Evolutionary conservation across 2,888 invertebrate genomes (phyloP).

Genomic region (Limenitis camilla): DNA sequence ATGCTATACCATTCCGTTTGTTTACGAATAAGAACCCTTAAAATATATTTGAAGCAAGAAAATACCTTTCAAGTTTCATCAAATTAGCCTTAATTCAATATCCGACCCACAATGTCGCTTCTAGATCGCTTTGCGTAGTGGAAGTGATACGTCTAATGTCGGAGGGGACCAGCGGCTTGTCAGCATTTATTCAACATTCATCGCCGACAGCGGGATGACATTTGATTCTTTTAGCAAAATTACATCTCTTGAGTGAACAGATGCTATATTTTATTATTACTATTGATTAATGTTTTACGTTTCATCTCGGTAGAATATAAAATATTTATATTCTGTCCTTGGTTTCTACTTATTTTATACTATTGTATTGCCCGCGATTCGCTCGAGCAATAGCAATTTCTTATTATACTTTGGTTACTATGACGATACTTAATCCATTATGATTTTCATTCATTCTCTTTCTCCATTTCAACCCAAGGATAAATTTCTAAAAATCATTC

Average conservation of each 20-base stretch:
- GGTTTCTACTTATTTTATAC: no score
- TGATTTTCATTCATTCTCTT: no score
- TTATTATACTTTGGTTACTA: no score
- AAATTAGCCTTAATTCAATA: constrained; percentile 19
- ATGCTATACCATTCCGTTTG: no score
- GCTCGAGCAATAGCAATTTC: no score
- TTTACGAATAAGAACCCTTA: not conserved
- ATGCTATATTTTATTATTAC: no score
- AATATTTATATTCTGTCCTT: no score
- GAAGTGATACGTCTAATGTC: constrained; percentile 42
- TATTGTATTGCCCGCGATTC: no score
- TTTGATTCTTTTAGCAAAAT: constrained; percentile 51
- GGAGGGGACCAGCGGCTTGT: constrained; percentile 35
- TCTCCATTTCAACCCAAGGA: no score
- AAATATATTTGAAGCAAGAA: not conserved
- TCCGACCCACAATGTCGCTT: constrained; percentile 20
- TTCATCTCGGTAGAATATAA: not conserved
- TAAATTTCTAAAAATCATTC: no score
- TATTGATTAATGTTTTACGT: not conserved
- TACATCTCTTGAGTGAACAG: constrained; percentile 34
- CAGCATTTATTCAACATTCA: constrained; percentile 39
- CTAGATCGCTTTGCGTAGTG: constrained; percentile 29
- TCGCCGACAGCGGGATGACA: constrained; percentile 28
- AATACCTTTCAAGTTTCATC: constrained; percentile 11
- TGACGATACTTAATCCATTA: no score